Percentiles rank a stretch among this genome's conserved stretches.
Conservation (phyloP, 2,113 vertebrate species). For the Ciconia maguari region DNA sequence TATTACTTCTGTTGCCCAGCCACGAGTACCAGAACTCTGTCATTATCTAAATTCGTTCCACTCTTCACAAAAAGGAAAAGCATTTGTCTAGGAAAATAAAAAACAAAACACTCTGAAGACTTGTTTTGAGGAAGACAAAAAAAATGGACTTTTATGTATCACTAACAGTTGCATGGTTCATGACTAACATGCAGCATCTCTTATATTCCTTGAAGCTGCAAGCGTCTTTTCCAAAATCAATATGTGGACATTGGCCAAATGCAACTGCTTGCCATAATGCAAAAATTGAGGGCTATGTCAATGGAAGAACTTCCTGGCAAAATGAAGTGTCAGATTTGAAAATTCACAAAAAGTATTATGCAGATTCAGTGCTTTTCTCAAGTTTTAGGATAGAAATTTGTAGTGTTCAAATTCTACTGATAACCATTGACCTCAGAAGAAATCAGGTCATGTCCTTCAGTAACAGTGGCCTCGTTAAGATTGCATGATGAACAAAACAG, state of each 20-base stretch:
- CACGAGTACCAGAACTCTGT: not conserved
- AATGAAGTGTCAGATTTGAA: not conserved
- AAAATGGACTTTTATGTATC: not conserved
- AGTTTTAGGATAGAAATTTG: not conserved
- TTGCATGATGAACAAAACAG: not conserved
- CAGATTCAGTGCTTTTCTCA: not conserved
- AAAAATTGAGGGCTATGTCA: not conserved
- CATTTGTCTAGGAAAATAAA: not conserved
- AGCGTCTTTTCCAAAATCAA: not conserved
- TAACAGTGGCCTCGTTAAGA: not conserved
- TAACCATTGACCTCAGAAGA: not conserved
- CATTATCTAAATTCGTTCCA: not conserved
- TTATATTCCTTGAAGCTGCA: not conserved
- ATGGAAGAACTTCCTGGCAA: not conserved
- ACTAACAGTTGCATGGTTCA: accelerated
- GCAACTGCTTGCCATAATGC: not conserved
- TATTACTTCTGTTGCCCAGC: not conserved
- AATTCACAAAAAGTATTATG: not conserved
- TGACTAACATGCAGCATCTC: not conserved
- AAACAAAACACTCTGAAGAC: not conserved
- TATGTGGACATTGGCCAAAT: not conserved
- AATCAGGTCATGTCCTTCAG: not conserved
- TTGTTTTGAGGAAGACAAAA: not conserved
- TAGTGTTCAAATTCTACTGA: not conserved
- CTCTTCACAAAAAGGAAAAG: not conserved